Percentiles rank a stretch among this genome's conserved stretches.
phyloP scores from a whole-genome alignment of 2,797 vertebrate species.

The Esox lucius region DNA sequence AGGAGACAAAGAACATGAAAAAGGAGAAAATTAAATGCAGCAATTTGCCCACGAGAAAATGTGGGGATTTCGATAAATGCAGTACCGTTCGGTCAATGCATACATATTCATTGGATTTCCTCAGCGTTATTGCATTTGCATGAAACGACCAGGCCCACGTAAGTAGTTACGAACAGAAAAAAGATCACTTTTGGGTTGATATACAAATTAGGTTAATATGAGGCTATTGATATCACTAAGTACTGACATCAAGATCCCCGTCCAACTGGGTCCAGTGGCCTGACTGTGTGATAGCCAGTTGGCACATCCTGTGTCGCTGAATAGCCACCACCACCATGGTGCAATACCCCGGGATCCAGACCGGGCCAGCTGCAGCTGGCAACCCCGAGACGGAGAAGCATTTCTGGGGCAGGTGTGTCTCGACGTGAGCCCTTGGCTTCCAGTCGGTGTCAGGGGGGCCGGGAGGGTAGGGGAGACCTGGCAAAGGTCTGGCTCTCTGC shows the following conservation, averaged over 20 bases:
- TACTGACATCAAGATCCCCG: slow-evolving; percentile 14
- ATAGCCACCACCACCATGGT: slow-evolving; percentile 36
- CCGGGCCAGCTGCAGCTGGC: slow-evolving; percentile 44
- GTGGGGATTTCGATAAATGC: not conserved
- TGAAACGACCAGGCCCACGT: slow-evolving; percentile 13
- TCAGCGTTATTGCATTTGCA: not conserved
- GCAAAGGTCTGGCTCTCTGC: slow-evolving; percentile 46
- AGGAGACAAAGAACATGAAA: slow-evolving; percentile 12
- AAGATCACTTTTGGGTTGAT: slow-evolving; percentile 32
- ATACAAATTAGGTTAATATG: not conserved
- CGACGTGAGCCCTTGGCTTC: slow-evolving; percentile 40
- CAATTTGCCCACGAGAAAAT: slow-evolving; percentile 15
- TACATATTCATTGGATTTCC: not conserved
- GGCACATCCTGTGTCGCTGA: slow-evolving; percentile 48
- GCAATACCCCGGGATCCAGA: slow-evolving; percentile 33
- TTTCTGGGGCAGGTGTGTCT: slow-evolving; percentile 52
- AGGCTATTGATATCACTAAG: slow-evolving; percentile 45
- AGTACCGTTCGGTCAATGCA: not conserved
- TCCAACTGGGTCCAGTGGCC: slow-evolving; percentile 51
- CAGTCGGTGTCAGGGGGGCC: slow-evolving; percentile 35
- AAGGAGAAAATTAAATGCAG: slow-evolving; percentile 7
- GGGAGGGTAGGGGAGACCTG: slow-evolving; percentile 34
- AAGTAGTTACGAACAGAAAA: slow-evolving; percentile 48
- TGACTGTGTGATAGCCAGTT: slow-evolving; percentile 36
- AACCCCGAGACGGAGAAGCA: slow-evolving; percentile 24